These are phyloP conservation scores for Phyllostomus hastatus DNA, from an alignment of 2,113 vertebrate species.

Conservation along the genomic window DNA sequence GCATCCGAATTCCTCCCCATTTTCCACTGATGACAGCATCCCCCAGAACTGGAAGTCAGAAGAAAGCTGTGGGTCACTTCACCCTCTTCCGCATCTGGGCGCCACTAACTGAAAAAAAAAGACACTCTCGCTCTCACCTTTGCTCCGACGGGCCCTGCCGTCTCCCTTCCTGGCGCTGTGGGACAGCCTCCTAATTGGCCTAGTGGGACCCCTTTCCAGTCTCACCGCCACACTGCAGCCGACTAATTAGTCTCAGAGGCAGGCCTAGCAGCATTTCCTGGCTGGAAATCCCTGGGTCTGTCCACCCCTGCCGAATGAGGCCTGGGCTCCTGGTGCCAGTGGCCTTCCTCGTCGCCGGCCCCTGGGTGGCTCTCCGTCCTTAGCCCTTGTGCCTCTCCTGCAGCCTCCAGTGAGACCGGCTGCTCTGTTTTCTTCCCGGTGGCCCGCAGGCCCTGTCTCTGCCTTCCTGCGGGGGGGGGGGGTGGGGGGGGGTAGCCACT, in stretches of 20 bases:
- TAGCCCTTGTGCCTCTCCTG: neutral
- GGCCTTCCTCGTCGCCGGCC: neutral
- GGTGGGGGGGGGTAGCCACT: too few relatives aligned
- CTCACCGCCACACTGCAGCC: neutral
- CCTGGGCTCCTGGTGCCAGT: fast-evolving
- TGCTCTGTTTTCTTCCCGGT: neutral
- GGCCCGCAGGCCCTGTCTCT: neutral
- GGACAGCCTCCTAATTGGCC: neutral
- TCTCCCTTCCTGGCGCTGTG: fast-evolving
- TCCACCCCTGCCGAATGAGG: neutral
- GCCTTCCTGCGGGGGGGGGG: neutral
- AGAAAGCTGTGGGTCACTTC: neutral
- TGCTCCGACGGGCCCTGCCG: fast-evolving
- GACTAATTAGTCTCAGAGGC: neutral
- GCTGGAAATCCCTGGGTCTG: neutral
- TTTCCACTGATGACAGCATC: too few relatives aligned
- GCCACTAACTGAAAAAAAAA: neutral
- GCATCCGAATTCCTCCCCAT: neutral
- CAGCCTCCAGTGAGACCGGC: neutral
- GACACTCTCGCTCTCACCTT: neutral
- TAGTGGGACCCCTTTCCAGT: neutral
- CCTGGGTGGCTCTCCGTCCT: neutral
- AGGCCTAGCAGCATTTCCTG: neutral
- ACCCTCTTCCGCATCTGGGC: neutral
- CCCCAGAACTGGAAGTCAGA: neutral